Conservation (phyloP, 1,140 invertebrate species). For the Venturia canescens region DNA sequence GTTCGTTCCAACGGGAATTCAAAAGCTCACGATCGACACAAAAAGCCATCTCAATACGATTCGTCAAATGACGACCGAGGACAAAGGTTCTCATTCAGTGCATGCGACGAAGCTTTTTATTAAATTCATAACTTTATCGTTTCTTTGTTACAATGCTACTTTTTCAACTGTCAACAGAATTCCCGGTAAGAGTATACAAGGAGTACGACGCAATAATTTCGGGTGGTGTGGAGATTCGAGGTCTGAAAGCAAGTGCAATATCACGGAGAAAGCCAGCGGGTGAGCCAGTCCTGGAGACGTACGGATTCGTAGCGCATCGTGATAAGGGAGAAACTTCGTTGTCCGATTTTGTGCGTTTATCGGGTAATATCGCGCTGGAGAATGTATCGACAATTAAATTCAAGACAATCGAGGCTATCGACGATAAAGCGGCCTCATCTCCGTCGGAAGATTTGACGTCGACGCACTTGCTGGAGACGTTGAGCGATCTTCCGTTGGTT, state of each 20-base stretch:
- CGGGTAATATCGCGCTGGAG: slow-evolving; percentile 87
- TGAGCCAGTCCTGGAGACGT: slow-evolving; percentile 85
- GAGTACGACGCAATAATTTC: slow-evolving; percentile 74
- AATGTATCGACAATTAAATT: slow-evolving; percentile 84
- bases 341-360: slow-evolving; percentile 77
- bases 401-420: slow-evolving; percentile 83
- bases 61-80: slow-evolving; percentile 67
- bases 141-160: slow-evolving; percentile 17
- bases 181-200: slow-evolving; percentile 76
- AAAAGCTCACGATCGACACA: slow-evolving; percentile 88
- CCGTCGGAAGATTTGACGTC: slow-evolving; percentile 73
- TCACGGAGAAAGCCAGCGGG: slow-evolving; percentile 81
- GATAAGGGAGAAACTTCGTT: slow-evolving; percentile 62
- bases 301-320: slow-evolving; percentile 81
- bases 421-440: slow-evolving; percentile 76
- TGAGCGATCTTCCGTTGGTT: slow-evolving; percentile 82
- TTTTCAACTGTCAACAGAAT: slow-evolving; percentile 56
- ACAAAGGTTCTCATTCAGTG: slow-evolving; percentile 59
- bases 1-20: slow-evolving; percentile 90
- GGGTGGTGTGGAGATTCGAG: slow-evolving; percentile 90
- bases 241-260: slow-evolving; percentile 88
- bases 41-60: slow-evolving; percentile 79
- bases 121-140: slow-evolving; percentile 7
- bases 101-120: background rate
- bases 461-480: slow-evolving; percentile 77